Conservation (phyloP, 2,113 vertebrate genomes). For the Pao palembangensis region DNA sequence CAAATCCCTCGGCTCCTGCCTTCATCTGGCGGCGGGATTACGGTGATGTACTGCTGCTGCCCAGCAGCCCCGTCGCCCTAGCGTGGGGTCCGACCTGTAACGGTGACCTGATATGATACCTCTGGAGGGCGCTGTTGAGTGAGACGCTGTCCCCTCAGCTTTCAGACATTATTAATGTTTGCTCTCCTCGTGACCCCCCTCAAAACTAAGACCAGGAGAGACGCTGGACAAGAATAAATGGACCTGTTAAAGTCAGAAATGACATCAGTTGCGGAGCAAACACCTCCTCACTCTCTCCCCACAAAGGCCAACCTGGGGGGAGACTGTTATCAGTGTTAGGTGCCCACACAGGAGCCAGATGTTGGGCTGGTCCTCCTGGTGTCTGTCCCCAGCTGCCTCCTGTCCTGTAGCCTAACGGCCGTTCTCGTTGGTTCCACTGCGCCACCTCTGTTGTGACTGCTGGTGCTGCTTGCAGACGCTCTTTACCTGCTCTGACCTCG, state of each 20-base stretch:
- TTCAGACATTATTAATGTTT: conserved; percentile 50
- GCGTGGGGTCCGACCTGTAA: conserved; percentile 47
- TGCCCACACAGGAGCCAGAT: conserved; percentile 8
- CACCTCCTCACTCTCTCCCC: too few species aligned
- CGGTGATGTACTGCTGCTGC: conserved; percentile 44
- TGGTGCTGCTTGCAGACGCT: conserved; percentile 5
- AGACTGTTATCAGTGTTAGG: conserved; percentile 23
- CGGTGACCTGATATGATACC: conserved; percentile 49
- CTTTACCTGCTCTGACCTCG: conserved; percentile 34
- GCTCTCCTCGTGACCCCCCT: conserved; percentile 42
- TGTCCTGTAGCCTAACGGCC: conserved; percentile 10
- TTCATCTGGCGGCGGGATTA: conserved; percentile 37
- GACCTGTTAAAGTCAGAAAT: conserved; percentile 51
- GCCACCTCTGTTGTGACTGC: background rate
- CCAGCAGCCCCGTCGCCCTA: conserved; percentile 24
- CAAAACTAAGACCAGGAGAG: conserved; percentile 27
- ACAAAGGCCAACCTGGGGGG: conserved; percentile 31
- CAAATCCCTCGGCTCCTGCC: conserved; percentile 41
- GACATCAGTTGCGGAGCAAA: conserved; percentile 44
- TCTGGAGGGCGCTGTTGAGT: conserved; percentile 43
- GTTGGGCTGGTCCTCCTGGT: conserved; percentile 7
- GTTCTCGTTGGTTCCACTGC: conserved; percentile 24
- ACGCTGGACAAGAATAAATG: conserved; percentile 44
- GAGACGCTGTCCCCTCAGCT: conserved; percentile 12
- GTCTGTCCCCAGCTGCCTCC: conserved; percentile 24